Base-by-base conservation (phyloP, 1,140 invertebrate species). In the Zophobas atratus region DNA sequence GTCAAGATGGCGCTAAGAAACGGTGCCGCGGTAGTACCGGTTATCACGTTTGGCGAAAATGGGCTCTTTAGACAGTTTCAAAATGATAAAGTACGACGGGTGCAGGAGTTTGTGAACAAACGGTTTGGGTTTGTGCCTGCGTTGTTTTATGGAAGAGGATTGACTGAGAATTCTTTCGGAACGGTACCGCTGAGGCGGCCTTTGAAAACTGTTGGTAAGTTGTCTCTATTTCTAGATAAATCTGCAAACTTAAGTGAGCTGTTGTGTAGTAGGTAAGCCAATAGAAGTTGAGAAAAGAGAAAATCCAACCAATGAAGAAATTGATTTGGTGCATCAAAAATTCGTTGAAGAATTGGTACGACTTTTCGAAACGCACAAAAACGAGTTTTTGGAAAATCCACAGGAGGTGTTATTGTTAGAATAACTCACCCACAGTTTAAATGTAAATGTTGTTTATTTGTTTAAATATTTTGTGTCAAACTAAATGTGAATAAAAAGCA, bases 11-110 rank as follows among this genome's bases (percentile, higher is more conserved):
- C 95, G 1, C 87, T 97, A 72, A 89, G 91, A 84, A 90, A 93
- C 74, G 95, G 95, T 32, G 90, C 93, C 1, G 87, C 92, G 0
- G 86, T 98, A 75, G 96, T 97, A 1, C 97, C 96, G 32, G 93
- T 95, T 0, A 93, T 97, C 84, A 93, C 94, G 0, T 98, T 98
- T 86, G 96, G 96, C 0, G 97, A 98, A 86, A 95, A 94, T 8
- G 95, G 98, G 81, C 84, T 97, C 0, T 98, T 93, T 85, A 88
- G 92, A 75, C 96, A 97, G 81, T 83, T 94, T 2, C 81, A 89
- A 5, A 94, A 94, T 86, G 0, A 88, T 78, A 85, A 0, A 79
- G 97, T 0, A 87, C 93, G 4, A 88, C 35, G 85, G 3, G 79
- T 94, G 6, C 96, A 98, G 86, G 89, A 94, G 46, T 86, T 85